Evolutionary conservation across 2,888 invertebrate species (phyloP), one percentile per base, ranked within the genome.

Genomic region (Acleris laterana): DNA sequence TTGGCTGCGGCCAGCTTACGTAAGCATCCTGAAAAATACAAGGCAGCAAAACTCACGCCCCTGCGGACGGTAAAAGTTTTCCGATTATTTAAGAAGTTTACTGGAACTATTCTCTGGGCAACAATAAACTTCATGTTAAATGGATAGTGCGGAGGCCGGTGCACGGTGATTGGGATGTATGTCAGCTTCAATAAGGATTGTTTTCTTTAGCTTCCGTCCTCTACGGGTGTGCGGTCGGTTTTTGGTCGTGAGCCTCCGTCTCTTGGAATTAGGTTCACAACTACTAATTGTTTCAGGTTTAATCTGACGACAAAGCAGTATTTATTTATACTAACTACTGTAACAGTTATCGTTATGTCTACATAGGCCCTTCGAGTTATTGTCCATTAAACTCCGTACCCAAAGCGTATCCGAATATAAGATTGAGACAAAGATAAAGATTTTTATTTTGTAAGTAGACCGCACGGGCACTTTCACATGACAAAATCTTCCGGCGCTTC

Each of bases 41-140:
- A 52, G 51, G 38, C 20, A 51, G 44, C 13, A 56, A 44, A 50
- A 44, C 63, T 55, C 64, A 25, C 50, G 58, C 66, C 73, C 73
- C 71, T 65, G 55, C 61, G 71, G 77, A 76, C 69, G 62, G 72
- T 60, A 70, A 80, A 81, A 85, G 73, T 83, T 85, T 82, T 79
- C 77, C 81, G 77, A 81, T 83, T 84, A 77, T 72, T 74, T 73
- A 77, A 80, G 79, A 81, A 76, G 74, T 75, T 68, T 72, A 74
- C 77, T 75, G 72, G 77, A 76, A 75, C 74, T 74, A 22, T 49
- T 78, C 80, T 78, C 78, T 69, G 70, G 77, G 71, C 68, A 75
- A 75, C 76, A 82, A 82, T 79, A 79, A 82, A 82, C 74, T 82
- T 78, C 77, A 75, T 76, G 77, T 72, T 79, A 74, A 84, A 82